These are phyloP conservation scores for Lutjanus erythropterus DNA, from an alignment of 2,113 vertebrate species.

Conservation along the genomic window DNA sequence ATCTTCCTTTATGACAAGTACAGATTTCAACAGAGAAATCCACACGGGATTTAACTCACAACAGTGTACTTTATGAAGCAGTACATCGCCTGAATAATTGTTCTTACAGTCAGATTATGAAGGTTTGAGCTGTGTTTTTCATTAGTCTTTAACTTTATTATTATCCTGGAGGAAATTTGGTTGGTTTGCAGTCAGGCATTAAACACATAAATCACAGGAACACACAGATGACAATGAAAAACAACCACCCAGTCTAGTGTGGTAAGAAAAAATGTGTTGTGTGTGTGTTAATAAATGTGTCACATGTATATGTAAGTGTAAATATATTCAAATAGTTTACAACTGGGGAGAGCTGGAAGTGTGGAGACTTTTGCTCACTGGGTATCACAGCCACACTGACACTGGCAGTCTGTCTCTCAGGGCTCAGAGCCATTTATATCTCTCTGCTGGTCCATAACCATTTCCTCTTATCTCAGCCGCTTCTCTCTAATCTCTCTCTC, in stretches of 20 bases:
- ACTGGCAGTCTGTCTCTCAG: constrained; percentile 37
- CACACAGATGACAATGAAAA: constrained; percentile 12
- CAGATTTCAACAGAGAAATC: constrained; percentile 14
- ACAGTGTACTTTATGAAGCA: background rate
- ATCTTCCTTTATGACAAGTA: background rate
- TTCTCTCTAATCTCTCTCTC: constrained; percentile 51
- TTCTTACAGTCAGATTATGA: background rate
- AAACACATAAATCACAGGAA: constrained; percentile 42
- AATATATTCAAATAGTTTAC: constrained; percentile 9
- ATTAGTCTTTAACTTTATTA: constrained; percentile 24
- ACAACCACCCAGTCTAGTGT: background rate
- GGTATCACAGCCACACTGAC: constrained; percentile 35
- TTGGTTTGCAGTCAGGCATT: constrained; percentile 16
- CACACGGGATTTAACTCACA: background rate
- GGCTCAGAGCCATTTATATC: constrained; percentile 61
- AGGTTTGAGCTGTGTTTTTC: background rate
- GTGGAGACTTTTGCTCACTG: constrained; percentile 21
- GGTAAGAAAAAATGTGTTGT: background rate
- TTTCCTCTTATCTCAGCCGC: constrained; percentile 61
- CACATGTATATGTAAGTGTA: constrained; percentile 11
- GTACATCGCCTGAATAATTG: background rate
- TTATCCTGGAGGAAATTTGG: constrained; percentile 11
- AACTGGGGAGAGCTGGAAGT: constrained; percentile 8
- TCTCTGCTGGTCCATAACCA: constrained; percentile 62
- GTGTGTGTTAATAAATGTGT: background rate